These are phyloP conservation scores for Bubalus kerabau DNA, from an alignment of 2,113 vertebrate genomes.

Conservation along the genomic window DNA sequence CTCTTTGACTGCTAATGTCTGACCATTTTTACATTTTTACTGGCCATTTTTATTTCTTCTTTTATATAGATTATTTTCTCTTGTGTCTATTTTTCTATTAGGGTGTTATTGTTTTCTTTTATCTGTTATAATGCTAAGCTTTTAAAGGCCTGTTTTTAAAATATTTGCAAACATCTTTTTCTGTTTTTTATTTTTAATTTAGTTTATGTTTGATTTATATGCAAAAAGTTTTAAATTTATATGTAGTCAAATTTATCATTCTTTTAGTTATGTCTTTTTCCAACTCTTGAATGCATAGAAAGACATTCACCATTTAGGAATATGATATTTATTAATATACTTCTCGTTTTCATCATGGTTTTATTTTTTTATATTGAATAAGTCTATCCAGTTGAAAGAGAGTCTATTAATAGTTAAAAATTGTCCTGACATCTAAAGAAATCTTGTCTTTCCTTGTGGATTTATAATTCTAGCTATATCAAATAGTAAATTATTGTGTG, in stretches of 20 bases:
- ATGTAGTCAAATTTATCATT: not conserved
- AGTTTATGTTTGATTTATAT: not conserved
- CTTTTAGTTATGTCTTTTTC: not conserved
- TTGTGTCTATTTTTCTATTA: not conserved
- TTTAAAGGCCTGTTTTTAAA: not conserved
- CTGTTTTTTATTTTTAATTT: not conserved
- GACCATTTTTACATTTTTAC: not conserved
- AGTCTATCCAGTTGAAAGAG: not conserved
- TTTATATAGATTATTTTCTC: not conserved
- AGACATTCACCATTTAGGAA: not conserved
- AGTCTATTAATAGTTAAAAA: not conserved
- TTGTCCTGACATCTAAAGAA: not conserved
- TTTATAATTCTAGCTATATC: not conserved
- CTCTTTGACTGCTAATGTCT: not conserved
- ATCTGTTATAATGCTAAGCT: not conserved
- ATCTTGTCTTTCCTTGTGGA: not conserved
- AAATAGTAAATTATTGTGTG: not conserved
- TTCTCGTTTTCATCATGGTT: not conserved
- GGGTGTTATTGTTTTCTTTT: not conserved
- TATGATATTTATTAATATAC: not conserved
- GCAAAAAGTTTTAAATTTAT: not conserved
- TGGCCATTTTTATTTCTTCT: not conserved
- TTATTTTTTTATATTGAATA: not conserved
- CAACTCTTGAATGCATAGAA: not conserved
- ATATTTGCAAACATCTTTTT: not conserved